Percentiles rank a stretch among this genome's conserved stretches.
Evolutionary conservation across 2,888 invertebrate genomes (phyloP).

Genomic region (Drosophila pegasa): DNA sequence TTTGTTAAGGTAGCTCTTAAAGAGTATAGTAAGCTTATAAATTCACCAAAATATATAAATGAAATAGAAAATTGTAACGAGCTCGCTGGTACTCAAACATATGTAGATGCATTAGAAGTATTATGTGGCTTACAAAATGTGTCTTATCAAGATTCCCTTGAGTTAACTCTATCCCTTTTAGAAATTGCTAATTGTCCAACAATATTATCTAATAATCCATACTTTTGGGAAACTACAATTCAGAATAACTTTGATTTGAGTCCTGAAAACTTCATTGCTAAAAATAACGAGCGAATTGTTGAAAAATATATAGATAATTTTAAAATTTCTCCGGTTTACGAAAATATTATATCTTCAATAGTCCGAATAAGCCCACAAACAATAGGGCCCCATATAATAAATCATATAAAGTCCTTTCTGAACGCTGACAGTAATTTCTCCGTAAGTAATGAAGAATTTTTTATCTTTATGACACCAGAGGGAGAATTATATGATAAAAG

Average conservation of each 20-base stretch:
- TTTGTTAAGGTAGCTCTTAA: slow-evolving; percentile 88
- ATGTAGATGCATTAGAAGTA: slow-evolving; percentile 79
- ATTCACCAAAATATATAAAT: slow-evolving; percentile 86
- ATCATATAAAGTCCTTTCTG: slow-evolving; percentile 87
- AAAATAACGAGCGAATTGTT: slow-evolving; percentile 87
- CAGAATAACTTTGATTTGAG: slow-evolving; percentile 81
- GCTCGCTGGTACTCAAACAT: slow-evolving; percentile 67
- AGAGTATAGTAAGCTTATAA: slow-evolving; percentile 89
- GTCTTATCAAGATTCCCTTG: slow-evolving; percentile 86
- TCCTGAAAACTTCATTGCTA: slow-evolving; percentile 86
- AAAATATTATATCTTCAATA: slow-evolving; percentile 91
- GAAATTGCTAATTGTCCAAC: slow-evolving; percentile 91
- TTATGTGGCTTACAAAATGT: slow-evolving; percentile 77
- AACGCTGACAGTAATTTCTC: slow-evolving; percentile 88
- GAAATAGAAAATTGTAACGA: slow-evolving; percentile 71
- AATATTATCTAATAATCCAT: slow-evolving; percentile 86
- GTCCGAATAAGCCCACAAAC: slow-evolving; percentile 88
- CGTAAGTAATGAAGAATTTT: slow-evolving; percentile 92
- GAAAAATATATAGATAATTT: slow-evolving; percentile 88
- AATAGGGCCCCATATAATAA: slow-evolving; percentile 88
- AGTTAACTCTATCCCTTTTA: slow-evolving; percentile 88
- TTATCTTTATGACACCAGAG: slow-evolving; percentile 93
- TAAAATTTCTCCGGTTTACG: slow-evolving; percentile 86
- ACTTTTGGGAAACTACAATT: slow-evolving; percentile 90
- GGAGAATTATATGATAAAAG: slow-evolving; percentile 96